Evolutionary conservation across 2,113 vertebrate species (phyloP), one percentile per base, ranked within the genome.

Genomic region (Acanthisitta chloris): DNA sequence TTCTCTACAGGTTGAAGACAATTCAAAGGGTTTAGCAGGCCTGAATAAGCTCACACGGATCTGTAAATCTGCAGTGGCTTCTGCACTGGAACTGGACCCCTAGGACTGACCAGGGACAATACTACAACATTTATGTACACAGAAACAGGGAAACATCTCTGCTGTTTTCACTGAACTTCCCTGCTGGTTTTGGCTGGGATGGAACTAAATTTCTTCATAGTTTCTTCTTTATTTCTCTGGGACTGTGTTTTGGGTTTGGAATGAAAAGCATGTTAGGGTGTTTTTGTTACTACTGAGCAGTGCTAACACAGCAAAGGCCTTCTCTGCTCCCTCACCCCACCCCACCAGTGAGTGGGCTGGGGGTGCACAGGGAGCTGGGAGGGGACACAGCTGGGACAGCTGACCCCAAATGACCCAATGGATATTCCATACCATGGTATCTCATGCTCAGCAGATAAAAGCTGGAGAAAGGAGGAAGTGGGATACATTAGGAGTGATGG

Each of bases 291-390:
- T 33, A 12, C 48, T 58, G 33, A 74, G 34, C 64, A 92, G 43
- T 8, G 17, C 64, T 31, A 12, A 3, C 28, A n/a, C 38, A 90
- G 6, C 10, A 17, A 52, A 61, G 24, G 48, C 43, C 19, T 45
- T 19, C 55, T 36, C 19, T 43, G 62, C 55, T 43, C 4, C 4
- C 48, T 57, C 83, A 55, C 33, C 9, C 7, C 76, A 54, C 7
- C 3, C 14, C 17, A 42, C 13, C 52, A 48, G 52, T 0, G 4
- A 64, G 10, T 1, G 43, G 48, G 16, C 16, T 70, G 34, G n/a
- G 21, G 10, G 14, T 7, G 24, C 69, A 78, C 42, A 51, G 36
- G 28, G 4, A 90, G 6, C 0, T 52, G 42, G 23, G 48, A 83
- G 29, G 25, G 38, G 28, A 57, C 24, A 71, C 8, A 34, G 42